A percentile compares a stretch with the other conserved stretches of the same genome.
Conservation (phyloP, 2,888 invertebrate genomes). For the Argyresthia goedartella region DNA sequence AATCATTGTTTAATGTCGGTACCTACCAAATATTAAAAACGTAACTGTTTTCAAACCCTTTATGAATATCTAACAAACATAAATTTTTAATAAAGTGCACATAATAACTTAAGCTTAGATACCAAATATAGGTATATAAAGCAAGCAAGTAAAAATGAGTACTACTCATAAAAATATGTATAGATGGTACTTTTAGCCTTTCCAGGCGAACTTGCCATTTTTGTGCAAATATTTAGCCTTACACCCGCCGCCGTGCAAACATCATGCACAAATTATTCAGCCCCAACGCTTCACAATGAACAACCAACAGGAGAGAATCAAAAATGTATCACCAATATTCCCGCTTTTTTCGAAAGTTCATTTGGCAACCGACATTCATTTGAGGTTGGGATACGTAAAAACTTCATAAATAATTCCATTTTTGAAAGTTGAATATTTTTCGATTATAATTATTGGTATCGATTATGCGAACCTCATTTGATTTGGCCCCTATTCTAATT, state of each 20-base stretch:
- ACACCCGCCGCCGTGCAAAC: constrained; percentile 3
- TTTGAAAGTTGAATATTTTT: constrained; percentile 24
- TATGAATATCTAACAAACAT: too few relatives aligned
- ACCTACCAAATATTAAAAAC: too few relatives aligned
- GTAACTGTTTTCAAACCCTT: too few relatives aligned
- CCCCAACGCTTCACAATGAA: constrained; percentile 49
- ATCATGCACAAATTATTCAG: constrained; percentile 40
- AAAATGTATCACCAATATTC: constrained; percentile 45
- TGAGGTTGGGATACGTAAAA: not conserved
- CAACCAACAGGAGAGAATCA: constrained; percentile 48
- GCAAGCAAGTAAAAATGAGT: too few relatives aligned
- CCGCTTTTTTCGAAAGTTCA: constrained; percentile 20
- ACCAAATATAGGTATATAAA: too few relatives aligned
- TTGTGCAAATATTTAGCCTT: too few relatives aligned
- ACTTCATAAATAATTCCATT: not conserved
- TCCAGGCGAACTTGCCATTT: too few relatives aligned
- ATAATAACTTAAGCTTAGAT: too few relatives aligned
- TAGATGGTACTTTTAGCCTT: not conserved
- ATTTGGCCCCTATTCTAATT: constrained; percentile 26
- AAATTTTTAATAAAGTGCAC: too few relatives aligned
- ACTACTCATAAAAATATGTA: too few relatives aligned
- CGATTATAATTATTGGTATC: constrained; percentile 46
- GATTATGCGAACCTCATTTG: constrained; percentile 19
- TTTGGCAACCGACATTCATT: not conserved
- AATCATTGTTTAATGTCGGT: not conserved